Evolutionary conservation across 2,888 invertebrate species (phyloP).

Genomic region (Brachylomia viminalis): DNA sequence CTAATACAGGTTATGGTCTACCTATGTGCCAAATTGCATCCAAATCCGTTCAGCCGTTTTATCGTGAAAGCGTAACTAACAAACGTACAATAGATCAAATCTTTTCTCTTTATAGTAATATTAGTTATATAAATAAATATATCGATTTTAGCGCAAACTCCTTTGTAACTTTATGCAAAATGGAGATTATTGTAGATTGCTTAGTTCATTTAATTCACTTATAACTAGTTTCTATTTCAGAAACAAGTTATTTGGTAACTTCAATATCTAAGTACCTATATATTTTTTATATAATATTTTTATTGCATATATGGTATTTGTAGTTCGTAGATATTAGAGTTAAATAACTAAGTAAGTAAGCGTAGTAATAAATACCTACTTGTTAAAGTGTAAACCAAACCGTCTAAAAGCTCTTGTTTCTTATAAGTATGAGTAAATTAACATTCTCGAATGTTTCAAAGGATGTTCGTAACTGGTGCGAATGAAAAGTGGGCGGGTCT

Average conservation of each 20-base stretch:
- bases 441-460: slow-evolving; percentile 10
- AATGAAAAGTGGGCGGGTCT: slow-evolving; percentile 21
- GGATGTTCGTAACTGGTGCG: slow-evolving; percentile 15
- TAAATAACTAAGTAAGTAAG: too few relatives aligned
- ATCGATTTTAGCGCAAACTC: too few relatives aligned
- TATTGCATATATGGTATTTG: too few relatives aligned
- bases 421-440: slow-evolving; percentile 20
- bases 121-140: too few relatives aligned
- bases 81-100: too few relatives aligned
- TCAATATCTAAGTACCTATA: background rate
- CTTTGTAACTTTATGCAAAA: background rate
- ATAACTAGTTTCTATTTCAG: background rate
- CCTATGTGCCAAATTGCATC: too few relatives aligned
- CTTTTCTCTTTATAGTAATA: too few relatives aligned
- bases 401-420: slow-evolving; percentile 6
- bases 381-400: background rate
- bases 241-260: background rate
- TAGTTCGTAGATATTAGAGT: too few relatives aligned
- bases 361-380: background rate
- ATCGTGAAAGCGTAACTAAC: too few relatives aligned
- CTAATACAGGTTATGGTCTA: too few relatives aligned
- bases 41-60: too few relatives aligned
- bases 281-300: too few relatives aligned
- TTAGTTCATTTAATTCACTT: background rate
- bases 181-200: background rate